Conservation (phyloP, 2,888 invertebrate genomes). For the Caenorhabditis uteleia region DNA sequence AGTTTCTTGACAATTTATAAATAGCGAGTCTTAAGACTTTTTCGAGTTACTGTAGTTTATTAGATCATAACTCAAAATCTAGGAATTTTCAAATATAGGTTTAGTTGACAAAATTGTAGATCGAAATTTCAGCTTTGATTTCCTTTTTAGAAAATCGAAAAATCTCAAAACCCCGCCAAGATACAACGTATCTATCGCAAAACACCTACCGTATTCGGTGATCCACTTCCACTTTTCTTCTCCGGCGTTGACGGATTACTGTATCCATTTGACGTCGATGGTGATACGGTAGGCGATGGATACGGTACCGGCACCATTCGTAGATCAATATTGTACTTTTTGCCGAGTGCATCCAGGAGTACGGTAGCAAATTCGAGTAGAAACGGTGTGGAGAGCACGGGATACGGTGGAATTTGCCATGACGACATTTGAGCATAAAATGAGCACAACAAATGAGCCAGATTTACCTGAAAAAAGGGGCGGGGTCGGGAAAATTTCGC, state of each 20-base stretch:
- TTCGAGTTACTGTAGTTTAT: too few relatives aligned
- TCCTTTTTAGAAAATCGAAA: too few relatives aligned
- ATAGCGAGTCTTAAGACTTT: too few relatives aligned
- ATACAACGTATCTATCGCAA: not conserved
- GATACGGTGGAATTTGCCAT: slow-evolving; percentile 34
- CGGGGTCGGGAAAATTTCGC: not conserved
- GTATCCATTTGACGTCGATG: not conserved
- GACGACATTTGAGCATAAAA: slow-evolving; percentile 6
- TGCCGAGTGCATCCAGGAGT: not conserved
- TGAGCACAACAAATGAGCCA: not conserved
- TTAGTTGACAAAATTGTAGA: too few relatives aligned
- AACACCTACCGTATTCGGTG: not conserved
- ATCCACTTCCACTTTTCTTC: not conserved
- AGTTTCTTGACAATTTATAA: too few relatives aligned
- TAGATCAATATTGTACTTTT: slow-evolving; percentile 22
- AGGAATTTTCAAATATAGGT: too few relatives aligned
- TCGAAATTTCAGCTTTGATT: too few relatives aligned
- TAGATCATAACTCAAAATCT: not conserved
- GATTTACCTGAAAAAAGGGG: too few relatives aligned
- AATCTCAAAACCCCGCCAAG: not conserved
- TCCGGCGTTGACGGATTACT: slow-evolving; percentile 3
- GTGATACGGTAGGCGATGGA: not conserved
- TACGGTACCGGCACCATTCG: slow-evolving; percentile 10
- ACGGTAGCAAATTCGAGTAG: slow-evolving; percentile 8
- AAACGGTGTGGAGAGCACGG: slow-evolving; percentile 17